These are phyloP conservation scores for Andrena minutula DNA, from an alignment of 2,888 invertebrate species.

Conservation along the genomic window DNA sequence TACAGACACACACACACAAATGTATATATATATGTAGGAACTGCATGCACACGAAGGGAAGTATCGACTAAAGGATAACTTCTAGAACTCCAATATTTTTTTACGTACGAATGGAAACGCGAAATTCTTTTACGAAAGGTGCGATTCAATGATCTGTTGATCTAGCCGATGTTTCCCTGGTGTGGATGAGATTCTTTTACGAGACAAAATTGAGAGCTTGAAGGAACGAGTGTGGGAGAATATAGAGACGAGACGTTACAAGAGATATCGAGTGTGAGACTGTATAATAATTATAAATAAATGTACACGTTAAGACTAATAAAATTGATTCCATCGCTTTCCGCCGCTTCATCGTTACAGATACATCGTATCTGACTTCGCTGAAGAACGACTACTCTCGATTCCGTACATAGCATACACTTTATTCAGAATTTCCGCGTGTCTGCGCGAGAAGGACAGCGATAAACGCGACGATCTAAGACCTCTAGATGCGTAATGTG, in stretches of 20 bases:
- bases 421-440: not conserved
- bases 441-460: not conserved
- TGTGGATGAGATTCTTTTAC: conserved; percentile 40
- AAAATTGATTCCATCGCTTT: conserved; percentile 42
- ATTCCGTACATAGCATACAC: not conserved
- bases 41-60: conserved; percentile 36
- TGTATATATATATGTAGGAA: conserved; percentile 39
- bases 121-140: conserved; percentile 31
- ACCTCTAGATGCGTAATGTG: not conserved
- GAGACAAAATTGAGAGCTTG: conserved; percentile 44
- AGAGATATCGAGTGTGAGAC: conserved; percentile 80
- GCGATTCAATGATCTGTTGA: conserved; percentile 22
- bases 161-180: conserved; percentile 40
- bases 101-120: conserved; percentile 41
- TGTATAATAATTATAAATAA: conserved; percentile 84
- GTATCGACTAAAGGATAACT: conserved; percentile 16
- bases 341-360: conserved; percentile 19
- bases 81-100: conserved; percentile 55
- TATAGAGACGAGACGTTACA: conserved; percentile 70
- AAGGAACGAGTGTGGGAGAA: conserved; percentile 60
- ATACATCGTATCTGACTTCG: not conserved
- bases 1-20: conserved; percentile 19
- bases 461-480: not conserved
- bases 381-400: not conserved
- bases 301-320: conserved; percentile 81